Evolutionary conservation across 2,888 invertebrate genomes (phyloP).

Genomic region (Leptopilina drosophilae): DNA sequence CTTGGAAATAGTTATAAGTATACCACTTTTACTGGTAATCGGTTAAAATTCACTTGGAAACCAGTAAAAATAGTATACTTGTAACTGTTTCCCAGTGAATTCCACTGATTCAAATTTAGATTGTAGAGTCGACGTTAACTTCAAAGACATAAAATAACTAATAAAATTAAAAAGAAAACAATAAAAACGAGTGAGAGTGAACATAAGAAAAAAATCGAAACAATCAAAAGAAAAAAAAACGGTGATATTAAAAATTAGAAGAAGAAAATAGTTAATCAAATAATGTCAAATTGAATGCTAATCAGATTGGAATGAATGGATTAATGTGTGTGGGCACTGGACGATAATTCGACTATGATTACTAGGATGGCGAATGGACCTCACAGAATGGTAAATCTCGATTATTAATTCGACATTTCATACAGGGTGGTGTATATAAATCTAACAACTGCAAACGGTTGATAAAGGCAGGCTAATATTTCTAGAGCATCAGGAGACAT

Average conservation of each 20-base stretch:
- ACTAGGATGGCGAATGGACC: conserved; percentile 52
- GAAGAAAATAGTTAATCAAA: conserved; percentile 1
- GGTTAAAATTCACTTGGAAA: too few relatives aligned
- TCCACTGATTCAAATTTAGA: too few relatives aligned
- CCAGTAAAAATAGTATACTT: too few relatives aligned
- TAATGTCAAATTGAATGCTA: conserved; percentile 34
- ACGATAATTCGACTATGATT: conserved; percentile 54
- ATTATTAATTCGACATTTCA: conserved; percentile 27
- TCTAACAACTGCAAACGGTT: conserved; percentile 24
- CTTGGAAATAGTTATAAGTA: too few relatives aligned
- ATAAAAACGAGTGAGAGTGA: too few relatives aligned
- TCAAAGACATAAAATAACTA: too few relatives aligned
- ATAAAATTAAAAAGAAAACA: too few relatives aligned
- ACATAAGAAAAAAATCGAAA: background rate
- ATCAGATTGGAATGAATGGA: conserved; percentile 36
- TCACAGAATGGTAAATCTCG: conserved; percentile 61
- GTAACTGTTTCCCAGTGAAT: too few relatives aligned
- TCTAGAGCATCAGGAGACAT: background rate
- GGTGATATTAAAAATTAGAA: background rate
- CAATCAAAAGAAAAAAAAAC: background rate
- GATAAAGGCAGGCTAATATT: conserved; percentile 24
- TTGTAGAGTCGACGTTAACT: too few relatives aligned
- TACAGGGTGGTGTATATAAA: conserved; percentile 11
- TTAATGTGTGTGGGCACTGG: conserved; percentile 34
- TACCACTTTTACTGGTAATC: too few relatives aligned